Base-by-base conservation (phyloP, 2,113 vertebrate genomes). In the Carassius auratus region DNA sequence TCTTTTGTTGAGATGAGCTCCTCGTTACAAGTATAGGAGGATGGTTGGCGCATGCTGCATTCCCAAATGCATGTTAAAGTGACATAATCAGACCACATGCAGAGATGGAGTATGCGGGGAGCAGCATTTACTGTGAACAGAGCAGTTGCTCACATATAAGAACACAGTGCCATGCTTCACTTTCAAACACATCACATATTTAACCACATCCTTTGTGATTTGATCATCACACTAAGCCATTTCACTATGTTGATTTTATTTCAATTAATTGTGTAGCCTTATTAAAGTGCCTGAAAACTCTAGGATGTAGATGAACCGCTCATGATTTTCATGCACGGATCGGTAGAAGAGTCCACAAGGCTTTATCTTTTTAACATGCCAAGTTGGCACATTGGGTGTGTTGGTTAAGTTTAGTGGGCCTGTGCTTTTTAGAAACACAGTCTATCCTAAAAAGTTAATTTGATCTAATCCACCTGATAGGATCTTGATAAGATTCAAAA, bases 341-440 rank as follows among this genome's bases (percentile, higher is more conserved):
- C 30, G 30, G 30, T 30, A 30, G 30, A 30, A 30, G 30, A 84
- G 15, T 81, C 68, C 57, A 26, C 1, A 10, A 68, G 17, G 76
- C 68, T 81, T 85, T 36, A 81, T 77, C 61, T 76, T 33, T 80
- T 80, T 64, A 64, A 45, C 57, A 21, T 12, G 33, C 52, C 14
- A 83, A 69, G 14, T 42, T 50, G 19, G 10, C 30, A 55, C 0
- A 30, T 14, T 66, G 8, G 42, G 21, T 33, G 17, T 52, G 48
- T 36, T 30, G 36, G 75, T 64, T 78, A 55, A 26, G 48, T 62
- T 59, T 61, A 30, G 48, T 45, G 15, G 66, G 8, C 8, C n/a
- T 68, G 52, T 42, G 45, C 15, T 61, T 8, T 8, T 66, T 0
- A 1, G 42, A 81, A 68, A 81, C 38, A 38, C 42, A 66, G 19